Evolutionary conservation across 2,888 invertebrate species (phyloP).

Genomic region (Epirrita christyi): DNA sequence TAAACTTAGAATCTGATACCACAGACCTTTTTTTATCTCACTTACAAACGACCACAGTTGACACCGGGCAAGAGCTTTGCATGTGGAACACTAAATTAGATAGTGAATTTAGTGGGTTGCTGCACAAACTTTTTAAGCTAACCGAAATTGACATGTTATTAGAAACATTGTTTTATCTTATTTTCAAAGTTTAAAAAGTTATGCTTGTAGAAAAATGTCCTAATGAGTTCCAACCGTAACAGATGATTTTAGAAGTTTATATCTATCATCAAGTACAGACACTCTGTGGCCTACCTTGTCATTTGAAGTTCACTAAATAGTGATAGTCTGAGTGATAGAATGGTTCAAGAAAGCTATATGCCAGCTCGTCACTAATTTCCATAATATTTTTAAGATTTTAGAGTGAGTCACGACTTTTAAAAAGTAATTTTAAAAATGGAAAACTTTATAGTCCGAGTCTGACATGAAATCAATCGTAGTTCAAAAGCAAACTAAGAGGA

Average conservation of each 20-base stretch:
- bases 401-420: slow-evolving; percentile 12
- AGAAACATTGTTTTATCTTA: neutral
- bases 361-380: slow-evolving; percentile 7
- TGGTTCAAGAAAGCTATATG: slow-evolving; percentile 11
- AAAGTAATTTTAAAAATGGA: slow-evolving; percentile 33
- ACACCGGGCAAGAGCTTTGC: slow-evolving; percentile 7
- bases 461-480: slow-evolving; percentile 41
- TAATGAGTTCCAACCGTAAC: too few relatives aligned
- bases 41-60: slow-evolving; percentile 20
- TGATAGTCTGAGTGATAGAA: neutral
- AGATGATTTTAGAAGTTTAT: neutral
- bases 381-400: slow-evolving; percentile 12
- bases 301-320: neutral
- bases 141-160: neutral
- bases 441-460: slow-evolving; percentile 36
- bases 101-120: neutral
- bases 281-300: too few relatives aligned
- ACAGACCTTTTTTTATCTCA: slow-evolving; percentile 31
- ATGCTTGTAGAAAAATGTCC: neutral
- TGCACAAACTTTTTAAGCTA: neutral
- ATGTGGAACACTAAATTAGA: neutral
- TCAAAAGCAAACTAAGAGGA: slow-evolving; percentile 34
- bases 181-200: neutral
- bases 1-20: slow-evolving; percentile 40
- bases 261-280: neutral